Base-by-base conservation (phyloP, 2,797 vertebrate species). In the Triplophysa yarkandensis region DNA sequence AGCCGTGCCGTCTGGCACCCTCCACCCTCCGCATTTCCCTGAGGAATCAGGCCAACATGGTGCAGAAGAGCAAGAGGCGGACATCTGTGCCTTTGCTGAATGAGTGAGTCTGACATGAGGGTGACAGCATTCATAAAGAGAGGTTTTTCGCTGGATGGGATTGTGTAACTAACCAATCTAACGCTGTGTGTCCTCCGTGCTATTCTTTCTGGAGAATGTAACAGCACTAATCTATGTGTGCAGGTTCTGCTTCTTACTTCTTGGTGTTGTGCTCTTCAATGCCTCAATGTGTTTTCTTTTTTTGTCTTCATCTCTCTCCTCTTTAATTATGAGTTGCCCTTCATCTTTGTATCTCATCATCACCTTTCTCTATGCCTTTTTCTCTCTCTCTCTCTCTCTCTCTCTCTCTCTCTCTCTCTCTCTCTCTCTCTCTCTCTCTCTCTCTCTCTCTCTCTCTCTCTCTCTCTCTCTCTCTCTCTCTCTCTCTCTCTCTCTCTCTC, bases 41-140 rank as follows among this genome's bases (percentile, higher is more conserved):
- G 11, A 92, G 96, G 86, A 99, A 98, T 85, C 97, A 99, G 89
- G 97, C 97, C 91, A 98, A 98, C 88, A 98, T 99, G 97, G 95
- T 99, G 72, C 97, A 99, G 94, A 99, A 99, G 68, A 93, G 92
- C 92, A 95, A 94, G 88, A 90, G 94, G 83, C 93, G 94, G 69
- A 94, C 93, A 0, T 94, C 93, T 4, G 93, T 95, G 90, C 94
- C 91, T 79, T 87, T 93, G 83, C 89, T 93, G 75, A 92, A 93
- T 60, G 92, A 95, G 92, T 95, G 92, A 97, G 92, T 95, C 83
- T 68, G 55, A 32, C 17, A 32, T 55, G 50, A 55, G 23, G 23
- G 21, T 16, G 52, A 54, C 25, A 16, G n/a, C n/a, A n/a, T n/a
- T n/a, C n/a, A n/a, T n/a, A 54, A 25, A 25, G 13, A 25, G 16